These are phyloP conservation scores for Acleris emargana DNA, from an alignment of 2,888 invertebrate species.

Conservation along the genomic window DNA sequence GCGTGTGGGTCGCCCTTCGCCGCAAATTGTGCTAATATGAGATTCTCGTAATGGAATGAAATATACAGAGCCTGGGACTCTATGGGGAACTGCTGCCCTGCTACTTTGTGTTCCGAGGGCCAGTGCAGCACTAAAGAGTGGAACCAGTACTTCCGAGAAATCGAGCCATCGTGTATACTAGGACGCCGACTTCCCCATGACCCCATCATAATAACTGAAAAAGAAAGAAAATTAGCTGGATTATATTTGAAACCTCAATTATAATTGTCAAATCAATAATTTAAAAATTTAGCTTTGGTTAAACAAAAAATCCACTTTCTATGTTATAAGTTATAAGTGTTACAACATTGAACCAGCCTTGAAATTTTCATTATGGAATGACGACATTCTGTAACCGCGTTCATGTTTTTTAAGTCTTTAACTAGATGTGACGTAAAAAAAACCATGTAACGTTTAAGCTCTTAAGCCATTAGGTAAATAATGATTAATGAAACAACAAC, in stretches of 20 bases:
- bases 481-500: too few relatives aligned
- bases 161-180: conserved; percentile 64
- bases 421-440: too few relatives aligned
- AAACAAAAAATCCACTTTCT: too few relatives aligned
- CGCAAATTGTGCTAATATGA: conserved; percentile 53
- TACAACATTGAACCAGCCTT: too few relatives aligned
- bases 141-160: conserved; percentile 64
- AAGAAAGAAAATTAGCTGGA: not conserved
- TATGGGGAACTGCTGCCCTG: conserved; percentile 57
- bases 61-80: conserved; percentile 64
- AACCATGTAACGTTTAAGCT: too few relatives aligned
- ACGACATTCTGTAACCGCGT: too few relatives aligned
- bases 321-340: too few relatives aligned
- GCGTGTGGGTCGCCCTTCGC: conserved; percentile 58
- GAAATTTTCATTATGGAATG: too few relatives aligned
- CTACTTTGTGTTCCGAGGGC: conserved; percentile 68
- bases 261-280: too few relatives aligned
- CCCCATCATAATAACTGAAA: conserved; percentile 59
- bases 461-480: too few relatives aligned
- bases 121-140: conserved; percentile 61
- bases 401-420: too few relatives aligned
- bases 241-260: not conserved
- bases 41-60: conserved; percentile 59
- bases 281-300: too few relatives aligned
- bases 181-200: conserved; percentile 57